Conservation (phyloP, 2,888 invertebrate species). For the Ferdinandea cuprea region DNA sequence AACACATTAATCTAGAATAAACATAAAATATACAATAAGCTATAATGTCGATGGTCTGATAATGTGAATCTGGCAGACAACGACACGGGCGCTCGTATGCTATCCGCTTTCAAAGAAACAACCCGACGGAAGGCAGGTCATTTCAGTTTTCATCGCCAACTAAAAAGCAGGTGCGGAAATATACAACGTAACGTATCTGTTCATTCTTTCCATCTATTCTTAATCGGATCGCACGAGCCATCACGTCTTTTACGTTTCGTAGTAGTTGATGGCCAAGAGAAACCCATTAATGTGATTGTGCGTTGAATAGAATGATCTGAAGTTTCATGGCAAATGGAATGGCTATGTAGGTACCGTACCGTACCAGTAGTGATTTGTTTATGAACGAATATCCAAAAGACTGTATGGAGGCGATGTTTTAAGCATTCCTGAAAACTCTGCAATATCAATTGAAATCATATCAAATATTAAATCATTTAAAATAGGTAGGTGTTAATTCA, state of each 20-base stretch:
- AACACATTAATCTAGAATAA: neutral
- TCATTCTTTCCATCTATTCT: constrained; percentile 5
- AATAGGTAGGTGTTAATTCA: too few relatives aligned
- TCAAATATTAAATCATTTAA: too few relatives aligned
- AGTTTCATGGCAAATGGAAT: constrained; percentile 1
- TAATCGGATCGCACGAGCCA: constrained; percentile 19
- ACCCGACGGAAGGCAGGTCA: constrained; percentile 26
- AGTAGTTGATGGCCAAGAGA: constrained; percentile 15
- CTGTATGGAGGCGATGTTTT: too few relatives aligned
- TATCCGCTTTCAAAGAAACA: neutral
- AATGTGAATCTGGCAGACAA: neutral
- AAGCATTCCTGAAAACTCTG: too few relatives aligned
- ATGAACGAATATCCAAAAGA: too few relatives aligned
- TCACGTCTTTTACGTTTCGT: constrained; percentile 23
- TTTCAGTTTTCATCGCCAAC: constrained; percentile 32
- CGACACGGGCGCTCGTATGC: neutral
- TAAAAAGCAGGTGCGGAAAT: constrained; percentile 32
- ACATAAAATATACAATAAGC: too few relatives aligned
- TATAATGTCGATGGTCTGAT: neutral
- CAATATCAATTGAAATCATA: too few relatives aligned
- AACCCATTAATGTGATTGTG: constrained; percentile 7
- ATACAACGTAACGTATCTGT: neutral
- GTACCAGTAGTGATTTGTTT: too few relatives aligned
- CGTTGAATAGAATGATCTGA: neutral
- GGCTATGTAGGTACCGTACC: too few relatives aligned